phyloP scores from a whole-genome alignment of 2,888 invertebrate species.

The Acleris laterana region DNA sequence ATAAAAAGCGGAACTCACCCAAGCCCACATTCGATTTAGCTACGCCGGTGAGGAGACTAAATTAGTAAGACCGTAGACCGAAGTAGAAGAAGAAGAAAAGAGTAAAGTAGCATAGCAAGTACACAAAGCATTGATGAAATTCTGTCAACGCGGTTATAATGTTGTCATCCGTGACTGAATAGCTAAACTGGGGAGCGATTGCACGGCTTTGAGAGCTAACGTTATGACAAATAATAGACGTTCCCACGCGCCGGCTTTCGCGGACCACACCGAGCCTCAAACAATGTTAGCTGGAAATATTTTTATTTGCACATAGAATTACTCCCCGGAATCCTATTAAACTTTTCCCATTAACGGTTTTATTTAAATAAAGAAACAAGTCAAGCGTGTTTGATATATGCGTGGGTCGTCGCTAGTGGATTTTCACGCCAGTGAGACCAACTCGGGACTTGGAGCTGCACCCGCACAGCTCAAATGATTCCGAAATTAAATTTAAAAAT shows the following conservation, averaged over 20 bases:
- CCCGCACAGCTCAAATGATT: no score
- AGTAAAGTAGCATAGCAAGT: neutral
- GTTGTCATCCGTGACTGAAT: conserved; percentile 13
- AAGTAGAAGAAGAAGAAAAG: no score
- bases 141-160: conserved; percentile 3
- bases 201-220: conserved; percentile 20
- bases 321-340: conserved; percentile 44
- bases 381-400: conserved; percentile 26
- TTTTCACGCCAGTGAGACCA: neutral
- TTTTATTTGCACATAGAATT: conserved; percentile 44
- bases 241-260: conserved; percentile 17
- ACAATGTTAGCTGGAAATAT: conserved; percentile 36
- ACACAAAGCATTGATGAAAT: neutral
- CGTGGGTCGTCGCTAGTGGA: neutral
- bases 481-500: no score
- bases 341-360: conserved; percentile 51
- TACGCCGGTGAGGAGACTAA: no score
- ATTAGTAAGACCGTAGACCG: no score
- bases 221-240: conserved; percentile 28
- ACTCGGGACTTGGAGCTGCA: neutral
- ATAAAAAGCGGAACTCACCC: no score
- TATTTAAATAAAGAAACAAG: conserved; percentile 40
- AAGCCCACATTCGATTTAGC: no score
- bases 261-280: conserved; percentile 27
- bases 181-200: conserved; percentile 2